Evolutionary conservation across 2,797 vertebrate species (phyloP), one percentile per base, ranked within the genome.

Genomic region (Lindbergichthys nudifrons): DNA sequence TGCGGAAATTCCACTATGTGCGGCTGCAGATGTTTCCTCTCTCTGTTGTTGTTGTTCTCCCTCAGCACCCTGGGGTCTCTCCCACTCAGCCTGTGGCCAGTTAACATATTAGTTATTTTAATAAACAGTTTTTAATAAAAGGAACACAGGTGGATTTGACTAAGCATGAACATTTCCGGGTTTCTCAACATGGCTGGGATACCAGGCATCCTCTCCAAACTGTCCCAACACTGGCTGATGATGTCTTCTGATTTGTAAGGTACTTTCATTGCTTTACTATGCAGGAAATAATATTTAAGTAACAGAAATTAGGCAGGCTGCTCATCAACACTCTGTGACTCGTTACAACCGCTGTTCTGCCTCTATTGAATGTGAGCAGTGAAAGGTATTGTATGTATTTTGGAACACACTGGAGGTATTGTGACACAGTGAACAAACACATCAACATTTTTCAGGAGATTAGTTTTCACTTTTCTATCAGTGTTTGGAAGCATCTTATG

Each of bases 1-100:
- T 81, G 69, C 76, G 83, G 89, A 93, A 88, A 87, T 87, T 82
- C 83, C 71, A 42, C 65, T 57, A 23, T 79, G 80, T 70, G 83
- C 82, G 19, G 61, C 78, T 61, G 79, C 92, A 93, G 92, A 93
- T 92, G 92, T 93, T 92, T 93, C 91, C 92, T 88, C 78, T 85
- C 76, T 74, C 47, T 88, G 89, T 85, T 91, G 84, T 89, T 90
- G 91, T 93, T 89, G 86, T 93, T 83, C 82, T 85, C 64, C 65
- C 52, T 76, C 78, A 45, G 82, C 82, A 79, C 82, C 43, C 81
- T 65, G 65, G 81, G 77, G 59, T 83, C 81, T 54, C 65, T 66
- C 53, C 47, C 46, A 43, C 73, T 75, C 61, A 16, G 68, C 48
- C 54, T 54, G 68, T 77, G 74, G 56, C 50, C 75, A 23, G 16